phyloP scores from a whole-genome alignment of 2,113 vertebrate genomes.

The Rhadina sibilatrix region DNA sequence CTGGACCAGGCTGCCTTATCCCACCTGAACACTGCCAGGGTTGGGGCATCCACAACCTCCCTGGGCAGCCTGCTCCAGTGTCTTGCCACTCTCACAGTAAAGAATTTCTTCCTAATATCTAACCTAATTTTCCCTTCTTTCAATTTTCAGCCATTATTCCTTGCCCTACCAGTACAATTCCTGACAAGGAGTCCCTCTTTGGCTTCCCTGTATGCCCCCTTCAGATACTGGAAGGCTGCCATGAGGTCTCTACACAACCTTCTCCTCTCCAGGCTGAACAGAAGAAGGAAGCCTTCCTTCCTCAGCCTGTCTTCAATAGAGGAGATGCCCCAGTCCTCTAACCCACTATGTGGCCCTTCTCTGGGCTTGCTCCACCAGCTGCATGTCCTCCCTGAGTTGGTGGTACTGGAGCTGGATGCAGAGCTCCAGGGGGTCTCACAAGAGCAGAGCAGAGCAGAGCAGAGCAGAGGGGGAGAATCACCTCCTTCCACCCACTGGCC shows the following conservation, averaged over 20 bases:
- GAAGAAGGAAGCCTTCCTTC: background rate
- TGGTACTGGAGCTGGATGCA: background rate
- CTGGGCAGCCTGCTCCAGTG: background rate
- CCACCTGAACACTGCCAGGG: background rate
- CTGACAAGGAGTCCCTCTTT: background rate
- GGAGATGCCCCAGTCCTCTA: background rate
- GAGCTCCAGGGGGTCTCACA: background rate
- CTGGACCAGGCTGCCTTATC: background rate
- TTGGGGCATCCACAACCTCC: background rate
- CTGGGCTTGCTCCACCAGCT: background rate
- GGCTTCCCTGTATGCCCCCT: background rate
- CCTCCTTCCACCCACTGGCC: background rate
- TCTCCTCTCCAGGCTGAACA: background rate
- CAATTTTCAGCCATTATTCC: too few species aligned
- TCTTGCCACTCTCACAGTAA: background rate
- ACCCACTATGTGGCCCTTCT: background rate
- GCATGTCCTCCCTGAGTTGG: too few species aligned
- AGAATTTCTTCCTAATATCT: background rate
- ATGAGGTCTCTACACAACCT: background rate
- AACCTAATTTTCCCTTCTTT: background rate
- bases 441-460: background rate
- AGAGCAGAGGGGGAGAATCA: background rate
- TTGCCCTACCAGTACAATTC: background rate
- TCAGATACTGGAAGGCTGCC: background rate
- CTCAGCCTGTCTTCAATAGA: background rate